Conservation (phyloP, 2,888 invertebrate genomes). For the Andrena trimmerana region DNA sequence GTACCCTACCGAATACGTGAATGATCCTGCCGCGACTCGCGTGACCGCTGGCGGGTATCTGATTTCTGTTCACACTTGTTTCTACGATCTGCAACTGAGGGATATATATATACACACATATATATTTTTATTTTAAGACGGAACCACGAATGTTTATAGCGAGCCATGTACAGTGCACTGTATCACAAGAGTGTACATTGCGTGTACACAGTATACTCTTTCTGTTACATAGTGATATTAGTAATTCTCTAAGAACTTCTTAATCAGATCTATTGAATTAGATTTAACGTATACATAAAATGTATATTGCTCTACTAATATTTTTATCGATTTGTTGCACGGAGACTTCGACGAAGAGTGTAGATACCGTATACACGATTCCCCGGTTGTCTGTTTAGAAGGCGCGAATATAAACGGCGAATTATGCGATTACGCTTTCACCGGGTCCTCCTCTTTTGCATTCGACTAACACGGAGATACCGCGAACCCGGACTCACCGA, state of each 20-base stretch:
- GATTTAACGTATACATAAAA: conserved; percentile 58
- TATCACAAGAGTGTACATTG: conserved; percentile 59
- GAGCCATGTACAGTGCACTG: conserved; percentile 56
- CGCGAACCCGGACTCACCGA: too few relatives aligned
- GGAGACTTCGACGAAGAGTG: conserved; percentile 50
- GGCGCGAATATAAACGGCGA: conserved; percentile 63
- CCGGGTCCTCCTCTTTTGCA: conserved; percentile 1
- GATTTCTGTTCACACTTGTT: conserved; percentile 47
- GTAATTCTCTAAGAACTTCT: conserved; percentile 48
- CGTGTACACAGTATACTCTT: conserved; percentile 49
- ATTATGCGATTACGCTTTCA: conserved; percentile 15
- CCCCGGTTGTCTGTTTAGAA: conserved; percentile 51
- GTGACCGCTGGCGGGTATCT: conserved; percentile 41
- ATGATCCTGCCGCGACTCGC: conserved; percentile 29
- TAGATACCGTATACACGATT: conserved; percentile 63
- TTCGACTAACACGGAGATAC: not conserved
- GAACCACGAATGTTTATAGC: conserved; percentile 48
- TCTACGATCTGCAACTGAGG: conserved; percentile 27
- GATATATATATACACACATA: not conserved
- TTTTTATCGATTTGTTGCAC: conserved; percentile 62
- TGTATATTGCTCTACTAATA: conserved; percentile 64
- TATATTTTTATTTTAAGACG: conserved; percentile 40
- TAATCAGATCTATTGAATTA: conserved; percentile 53
- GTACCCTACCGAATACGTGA: not conserved
- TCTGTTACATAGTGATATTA: conserved; percentile 67